Base-by-base conservation (phyloP, 1,140 invertebrate genomes). In the Listronotus oregonensis region DNA sequence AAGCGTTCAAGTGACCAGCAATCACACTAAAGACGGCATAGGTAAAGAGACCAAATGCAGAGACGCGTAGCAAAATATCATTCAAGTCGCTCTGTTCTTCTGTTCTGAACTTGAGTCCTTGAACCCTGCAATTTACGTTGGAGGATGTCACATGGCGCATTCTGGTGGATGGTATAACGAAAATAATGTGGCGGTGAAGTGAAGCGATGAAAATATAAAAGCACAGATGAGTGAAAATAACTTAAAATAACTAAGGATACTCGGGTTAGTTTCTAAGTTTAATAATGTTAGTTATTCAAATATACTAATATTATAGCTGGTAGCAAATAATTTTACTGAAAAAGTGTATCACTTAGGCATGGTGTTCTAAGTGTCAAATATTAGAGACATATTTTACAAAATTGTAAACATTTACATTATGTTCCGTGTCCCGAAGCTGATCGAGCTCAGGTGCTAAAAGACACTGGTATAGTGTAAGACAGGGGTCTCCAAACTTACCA, bases 1-100 rank as follows among this genome's bases (percentile, higher is more conserved):
- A 90, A 7, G 90, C 88, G 34, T 90, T 89, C 63, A 94, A 79
- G 59, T 91, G 88, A 40, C 94, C 94, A 65, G 95, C 92, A 71
- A 97, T 94, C 43, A 97, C 89, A 75, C 93, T 95, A 81, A 97
- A 96, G 46, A 95, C 90, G 6, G 93, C 91, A 77, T 97, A 97
- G 17, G 92, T 86, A 80, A 96, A 96, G 39, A 96, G 84, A 47
- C 95, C 95, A 75, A 96, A 93, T 7, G 93, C 92, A 12, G 94
- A 95, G 6, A 97, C 91, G 68, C 93, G 89, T 6, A 96, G 85
- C 4, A 97, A 82, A 66, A 96, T 93, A 78, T 96, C 93, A 72
- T 96, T 94, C 56, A 97, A 81, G 73, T 92, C 90, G 71, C 89
- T 93, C 76, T 92, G 89, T 75, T 94, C 91, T 74, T 95, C 92